These are phyloP conservation scores for Ornithorhynchus anatinus DNA, from an alignment of 2,113 vertebrate species.

Conservation along the genomic window DNA sequence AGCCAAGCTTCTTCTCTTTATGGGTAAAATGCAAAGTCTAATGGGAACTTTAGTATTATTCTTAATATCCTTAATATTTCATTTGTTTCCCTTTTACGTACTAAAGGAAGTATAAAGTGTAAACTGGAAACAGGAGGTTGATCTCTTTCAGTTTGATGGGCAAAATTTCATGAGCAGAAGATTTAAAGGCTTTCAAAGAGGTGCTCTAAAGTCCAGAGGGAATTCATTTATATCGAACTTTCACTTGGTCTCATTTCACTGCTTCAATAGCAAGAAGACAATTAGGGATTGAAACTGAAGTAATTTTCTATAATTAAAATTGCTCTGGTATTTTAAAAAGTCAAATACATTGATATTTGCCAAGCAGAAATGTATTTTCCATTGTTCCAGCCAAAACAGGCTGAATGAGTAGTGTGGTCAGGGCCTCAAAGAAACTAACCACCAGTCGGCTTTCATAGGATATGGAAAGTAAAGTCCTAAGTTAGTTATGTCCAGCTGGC, in stretches of 20 bases:
- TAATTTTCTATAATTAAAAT: conserved; percentile 56
- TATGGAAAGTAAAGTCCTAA: background rate
- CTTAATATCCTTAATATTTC: background rate
- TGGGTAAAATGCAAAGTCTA: no score
- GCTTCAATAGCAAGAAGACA: conserved; percentile 32
- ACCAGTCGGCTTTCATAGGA: background rate
- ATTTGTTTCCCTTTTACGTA: background rate
- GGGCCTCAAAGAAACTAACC: background rate
- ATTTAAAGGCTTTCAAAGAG: background rate
- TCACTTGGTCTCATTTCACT: conserved; percentile 37
- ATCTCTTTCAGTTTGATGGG: background rate
- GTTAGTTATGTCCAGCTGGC: background rate
- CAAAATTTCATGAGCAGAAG: conserved; percentile 3
- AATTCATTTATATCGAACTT: conserved; percentile 40
- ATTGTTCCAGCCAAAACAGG: conserved; percentile 18
- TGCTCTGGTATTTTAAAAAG: conserved; percentile 49
- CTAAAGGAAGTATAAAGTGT: background rate
- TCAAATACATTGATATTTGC: conserved; percentile 22
- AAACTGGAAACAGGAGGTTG: conserved; percentile 37
- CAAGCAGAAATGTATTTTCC: conserved; percentile 58
- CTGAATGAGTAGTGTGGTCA: background rate
- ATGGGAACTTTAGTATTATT: background rate
- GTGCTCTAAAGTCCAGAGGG: conserved; percentile 12
- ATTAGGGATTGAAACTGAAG: conserved; percentile 40
- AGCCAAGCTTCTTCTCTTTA: no score